Percentiles rank a stretch among this genome's conserved stretches.
phyloP scores from a whole-genome alignment of 2,888 invertebrate species.

The Melolontha melolontha region DNA sequence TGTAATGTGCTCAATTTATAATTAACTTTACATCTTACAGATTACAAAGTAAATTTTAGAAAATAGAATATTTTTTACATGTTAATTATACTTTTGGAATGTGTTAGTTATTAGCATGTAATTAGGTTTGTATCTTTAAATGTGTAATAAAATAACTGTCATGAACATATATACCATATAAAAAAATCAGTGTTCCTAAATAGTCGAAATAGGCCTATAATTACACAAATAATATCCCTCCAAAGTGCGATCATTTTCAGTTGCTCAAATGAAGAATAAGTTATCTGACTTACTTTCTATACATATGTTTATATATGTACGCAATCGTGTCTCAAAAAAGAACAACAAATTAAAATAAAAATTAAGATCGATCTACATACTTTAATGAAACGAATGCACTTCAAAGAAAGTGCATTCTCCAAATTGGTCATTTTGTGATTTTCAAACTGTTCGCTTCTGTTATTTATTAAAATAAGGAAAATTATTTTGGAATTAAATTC shows the following conservation, averaged over 20 bases:
- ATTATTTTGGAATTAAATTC: slow-evolving; percentile 33
- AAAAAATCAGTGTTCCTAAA: slow-evolving; percentile 9
- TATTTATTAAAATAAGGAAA: slow-evolving; percentile 11
- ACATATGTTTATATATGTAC: neutral
- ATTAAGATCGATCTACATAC: slow-evolving; percentile 13
- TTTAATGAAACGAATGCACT: neutral
- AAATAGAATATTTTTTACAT: too few species aligned
- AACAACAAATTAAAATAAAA: slow-evolving; percentile 14
- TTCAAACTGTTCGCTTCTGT: slow-evolving; percentile 28
- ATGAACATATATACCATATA: neutral
- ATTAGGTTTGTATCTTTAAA: neutral
- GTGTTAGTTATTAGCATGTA: neutral
- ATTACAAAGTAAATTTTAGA: too few species aligned
- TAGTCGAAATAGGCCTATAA: slow-evolving; percentile 1
- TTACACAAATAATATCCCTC: slow-evolving; percentile 18
- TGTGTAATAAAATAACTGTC: slow-evolving; percentile 7
- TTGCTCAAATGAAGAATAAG: slow-evolving; percentile 28
- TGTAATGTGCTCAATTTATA: too few species aligned
- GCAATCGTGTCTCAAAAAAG: neutral
- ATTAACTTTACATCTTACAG: too few species aligned
- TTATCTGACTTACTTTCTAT: slow-evolving; percentile 1
- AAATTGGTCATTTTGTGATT: slow-evolving; percentile 30
- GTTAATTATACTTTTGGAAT: neutral
- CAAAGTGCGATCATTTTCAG: neutral
- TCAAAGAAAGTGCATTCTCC: neutral